phyloP scores from a whole-genome alignment of 1,140 invertebrate species.

The Chironomus striatipennis region DNA sequence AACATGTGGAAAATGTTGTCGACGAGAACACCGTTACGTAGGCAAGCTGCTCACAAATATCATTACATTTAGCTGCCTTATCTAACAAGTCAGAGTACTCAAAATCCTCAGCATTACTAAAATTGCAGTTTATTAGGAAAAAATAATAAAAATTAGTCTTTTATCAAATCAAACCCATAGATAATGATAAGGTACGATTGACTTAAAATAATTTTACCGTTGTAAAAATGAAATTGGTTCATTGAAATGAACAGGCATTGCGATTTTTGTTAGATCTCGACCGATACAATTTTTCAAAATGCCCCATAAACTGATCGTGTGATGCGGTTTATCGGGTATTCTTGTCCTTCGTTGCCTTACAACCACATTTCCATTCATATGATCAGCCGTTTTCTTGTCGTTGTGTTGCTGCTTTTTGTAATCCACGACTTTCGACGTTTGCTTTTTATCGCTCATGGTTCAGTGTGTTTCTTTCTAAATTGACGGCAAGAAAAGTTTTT shows the following conservation, averaged over 20 bases:
- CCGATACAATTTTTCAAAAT: not conserved
- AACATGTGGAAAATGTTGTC: slow-evolving; percentile 68
- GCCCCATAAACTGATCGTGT: not conserved
- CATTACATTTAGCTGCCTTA: slow-evolving; percentile 52
- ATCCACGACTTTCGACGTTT: not conserved
- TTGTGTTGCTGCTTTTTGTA: not conserved
- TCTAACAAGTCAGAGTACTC: slow-evolving; percentile 76
- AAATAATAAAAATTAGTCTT: not conserved
- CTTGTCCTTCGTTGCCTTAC: not conserved
- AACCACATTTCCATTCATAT: not conserved
- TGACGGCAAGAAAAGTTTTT: too few species aligned
- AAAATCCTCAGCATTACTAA: slow-evolving; percentile 55
- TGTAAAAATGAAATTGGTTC: slow-evolving; percentile 79
- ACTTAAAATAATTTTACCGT: too few species aligned
- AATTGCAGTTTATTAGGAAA: slow-evolving; percentile 22
- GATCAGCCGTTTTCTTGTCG: not conserved
- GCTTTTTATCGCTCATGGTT: not conserved
- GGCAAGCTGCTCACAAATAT: slow-evolving; percentile 62
- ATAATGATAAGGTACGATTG: slow-evolving; percentile 14
- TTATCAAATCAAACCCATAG: not conserved
- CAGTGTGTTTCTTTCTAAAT: not conserved
- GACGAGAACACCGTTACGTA: slow-evolving; percentile 76
- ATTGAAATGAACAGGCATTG: slow-evolving; percentile 71
- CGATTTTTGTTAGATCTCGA: slow-evolving; percentile 31
- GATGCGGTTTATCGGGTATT: not conserved